Conservation (phyloP, 1,140 invertebrate species). For the Oreohelix idahoensis region DNA sequence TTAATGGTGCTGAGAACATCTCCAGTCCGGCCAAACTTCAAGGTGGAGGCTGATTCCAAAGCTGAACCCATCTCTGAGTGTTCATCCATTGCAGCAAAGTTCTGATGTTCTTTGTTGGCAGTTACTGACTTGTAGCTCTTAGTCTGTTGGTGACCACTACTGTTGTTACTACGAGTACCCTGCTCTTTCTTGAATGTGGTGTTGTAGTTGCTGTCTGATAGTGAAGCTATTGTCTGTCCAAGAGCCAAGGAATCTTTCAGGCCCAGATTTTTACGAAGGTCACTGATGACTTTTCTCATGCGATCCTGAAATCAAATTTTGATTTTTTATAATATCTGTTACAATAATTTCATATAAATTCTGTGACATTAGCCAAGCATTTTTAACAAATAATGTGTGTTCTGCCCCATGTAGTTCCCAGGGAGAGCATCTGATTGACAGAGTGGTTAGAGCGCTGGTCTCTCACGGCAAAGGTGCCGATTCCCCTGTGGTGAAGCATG, state of each 20-base stretch:
- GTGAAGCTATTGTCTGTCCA: neutral
- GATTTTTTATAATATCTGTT: too few relatives aligned
- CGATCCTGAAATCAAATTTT: slow-evolving; percentile 25
- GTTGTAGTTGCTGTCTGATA: slow-evolving; percentile 21
- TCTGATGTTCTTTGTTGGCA: neutral
- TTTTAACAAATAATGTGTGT: too few relatives aligned
- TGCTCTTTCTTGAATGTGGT: neutral
- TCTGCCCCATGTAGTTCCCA: too few relatives aligned
- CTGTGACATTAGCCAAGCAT: too few relatives aligned
- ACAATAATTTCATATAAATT: too few relatives aligned
- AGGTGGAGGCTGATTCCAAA: neutral
- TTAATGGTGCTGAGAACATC: slow-evolving; percentile 16
- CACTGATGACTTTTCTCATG: slow-evolving; percentile 28
- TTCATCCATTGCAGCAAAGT: neutral
- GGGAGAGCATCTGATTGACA: too few relatives aligned
- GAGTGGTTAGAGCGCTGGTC: too few relatives aligned
- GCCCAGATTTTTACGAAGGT: slow-evolving; percentile 21
- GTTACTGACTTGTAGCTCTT: neutral
- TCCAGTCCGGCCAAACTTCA: slow-evolving; percentile 25
- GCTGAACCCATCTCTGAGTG: neutral
- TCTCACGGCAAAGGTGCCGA: too few relatives aligned
- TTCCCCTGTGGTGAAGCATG: too few relatives aligned
- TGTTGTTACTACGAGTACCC: neutral
- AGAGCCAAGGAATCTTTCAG: slow-evolving; percentile 7
- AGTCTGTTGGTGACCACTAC: neutral